Conservation (phyloP, 2,888 invertebrate genomes). For the Drosophila peninsularis region DNA sequence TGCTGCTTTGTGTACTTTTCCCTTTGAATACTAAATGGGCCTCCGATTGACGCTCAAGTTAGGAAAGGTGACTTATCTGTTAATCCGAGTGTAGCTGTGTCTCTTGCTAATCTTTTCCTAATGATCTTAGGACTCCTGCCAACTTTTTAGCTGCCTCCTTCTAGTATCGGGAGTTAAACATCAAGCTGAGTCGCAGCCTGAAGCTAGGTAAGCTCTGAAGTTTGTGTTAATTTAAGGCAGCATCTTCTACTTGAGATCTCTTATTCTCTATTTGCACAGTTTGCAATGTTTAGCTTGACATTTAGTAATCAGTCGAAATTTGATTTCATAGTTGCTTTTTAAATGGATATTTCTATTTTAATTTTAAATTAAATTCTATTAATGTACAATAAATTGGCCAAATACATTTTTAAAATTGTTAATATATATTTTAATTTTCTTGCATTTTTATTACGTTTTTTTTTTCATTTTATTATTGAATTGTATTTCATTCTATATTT, state of each 20-base stretch:
- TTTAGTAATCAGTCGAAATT: not conserved
- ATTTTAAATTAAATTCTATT: not conserved
- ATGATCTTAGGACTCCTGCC: not conserved
- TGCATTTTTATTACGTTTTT: no score
- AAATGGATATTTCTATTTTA: not conserved
- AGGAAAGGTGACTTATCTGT: not conserved
- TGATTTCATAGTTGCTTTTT: not conserved
- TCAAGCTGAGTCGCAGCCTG: not conserved
- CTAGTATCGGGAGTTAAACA: not conserved
- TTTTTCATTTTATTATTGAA: no score
- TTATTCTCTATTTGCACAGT: not conserved
- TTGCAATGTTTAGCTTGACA: not conserved
- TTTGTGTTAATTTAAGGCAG: not conserved
- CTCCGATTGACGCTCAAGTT: not conserved
- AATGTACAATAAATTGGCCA: not conserved
- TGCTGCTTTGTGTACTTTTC: conserved; percentile 9
- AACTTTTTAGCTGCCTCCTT: not conserved
- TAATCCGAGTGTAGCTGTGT: not conserved
- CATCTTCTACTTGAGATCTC: not conserved
- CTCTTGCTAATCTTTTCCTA: not conserved
- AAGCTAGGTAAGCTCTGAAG: not conserved
- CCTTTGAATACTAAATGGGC: conserved; percentile 1
- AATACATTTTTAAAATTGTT: no score
- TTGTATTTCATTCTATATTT: no score
- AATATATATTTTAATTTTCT: no score